phyloP scores from a whole-genome alignment of 2,113 vertebrate genomes.

The Symphodus melops region DNA sequence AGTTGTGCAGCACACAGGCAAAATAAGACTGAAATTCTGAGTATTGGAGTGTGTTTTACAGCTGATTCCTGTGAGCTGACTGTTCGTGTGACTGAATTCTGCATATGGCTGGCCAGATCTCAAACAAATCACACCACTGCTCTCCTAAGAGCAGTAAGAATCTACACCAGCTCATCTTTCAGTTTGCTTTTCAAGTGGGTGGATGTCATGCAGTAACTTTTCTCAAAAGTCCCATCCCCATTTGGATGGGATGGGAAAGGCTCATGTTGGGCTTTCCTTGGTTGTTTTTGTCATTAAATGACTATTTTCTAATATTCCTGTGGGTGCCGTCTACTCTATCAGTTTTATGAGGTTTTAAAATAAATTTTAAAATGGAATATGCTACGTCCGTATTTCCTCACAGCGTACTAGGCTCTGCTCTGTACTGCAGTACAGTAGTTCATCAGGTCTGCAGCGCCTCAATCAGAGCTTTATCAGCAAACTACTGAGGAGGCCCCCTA shows the following conservation, averaged over 20 bases:
- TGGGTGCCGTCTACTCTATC: background rate
- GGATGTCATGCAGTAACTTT: conserved; percentile 53
- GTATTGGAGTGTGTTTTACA: conserved; percentile 45
- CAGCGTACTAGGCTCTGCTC: conserved; percentile 10
- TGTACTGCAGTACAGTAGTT: conserved; percentile 31
- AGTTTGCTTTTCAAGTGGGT: conserved; percentile 63
- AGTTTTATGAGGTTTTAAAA: background rate
- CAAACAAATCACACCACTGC: conserved; percentile 53
- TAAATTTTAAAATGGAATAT: background rate
- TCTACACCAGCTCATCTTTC: conserved; percentile 74
- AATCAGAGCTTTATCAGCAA: conserved; percentile 8
- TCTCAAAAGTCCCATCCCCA: conserved; percentile 55
- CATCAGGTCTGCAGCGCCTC: conserved; percentile 26
- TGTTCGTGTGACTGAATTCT: conserved; percentile 65
- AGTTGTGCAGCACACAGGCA: conserved; percentile 30
- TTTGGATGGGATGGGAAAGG: conserved; percentile 39
- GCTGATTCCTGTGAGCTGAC: conserved; percentile 66
- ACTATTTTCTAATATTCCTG: conserved; percentile 11
- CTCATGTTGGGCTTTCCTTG: conserved; percentile 30
- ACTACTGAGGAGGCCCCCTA: conserved; percentile 2
- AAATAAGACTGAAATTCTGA: conserved; percentile 30
- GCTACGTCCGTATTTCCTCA: background rate
- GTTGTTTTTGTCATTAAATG: conserved; percentile 12
- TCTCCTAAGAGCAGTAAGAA: conserved; percentile 72
- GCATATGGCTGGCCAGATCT: conserved; percentile 52